These are phyloP conservation scores for Dicycla oo DNA, from an alignment of 2,888 invertebrate genomes.

Conservation along the genomic window DNA sequence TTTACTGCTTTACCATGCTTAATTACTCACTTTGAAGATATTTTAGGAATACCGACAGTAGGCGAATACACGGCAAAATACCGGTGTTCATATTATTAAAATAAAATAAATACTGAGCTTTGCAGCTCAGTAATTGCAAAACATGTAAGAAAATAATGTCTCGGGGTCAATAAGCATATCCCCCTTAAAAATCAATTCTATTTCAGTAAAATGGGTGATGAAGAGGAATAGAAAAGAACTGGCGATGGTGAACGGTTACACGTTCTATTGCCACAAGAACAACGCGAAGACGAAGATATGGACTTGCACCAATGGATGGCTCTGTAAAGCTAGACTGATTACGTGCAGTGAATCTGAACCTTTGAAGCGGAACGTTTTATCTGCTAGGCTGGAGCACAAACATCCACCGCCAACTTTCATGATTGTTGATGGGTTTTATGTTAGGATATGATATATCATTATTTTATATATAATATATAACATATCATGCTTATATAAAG, in stretches of 20 bases:
- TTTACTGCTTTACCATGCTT: neutral
- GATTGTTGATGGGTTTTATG: constrained; percentile 63
- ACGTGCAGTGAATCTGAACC: constrained; percentile 39
- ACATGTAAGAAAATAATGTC: neutral
- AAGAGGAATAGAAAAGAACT: constrained; percentile 66
- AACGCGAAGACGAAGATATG: constrained; percentile 63
- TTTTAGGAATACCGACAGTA: neutral
- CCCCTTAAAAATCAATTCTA: neutral
- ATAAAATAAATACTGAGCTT: neutral
- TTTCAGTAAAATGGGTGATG: constrained; percentile 62
- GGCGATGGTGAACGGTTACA: constrained; percentile 68
- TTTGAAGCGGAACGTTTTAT: constrained; percentile 33
- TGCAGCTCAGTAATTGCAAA: neutral
- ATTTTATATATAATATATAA: too few relatives aligned
- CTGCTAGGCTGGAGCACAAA: constrained; percentile 82
- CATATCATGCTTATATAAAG: too few relatives aligned
- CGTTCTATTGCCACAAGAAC: constrained; percentile 66
- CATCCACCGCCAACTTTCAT: constrained; percentile 74
- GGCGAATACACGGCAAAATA: neutral
- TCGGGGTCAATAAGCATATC: too few relatives aligned
- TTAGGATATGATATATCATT: constrained; percentile 58
- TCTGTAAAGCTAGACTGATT: constrained; percentile 69
- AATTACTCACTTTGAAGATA: neutral
- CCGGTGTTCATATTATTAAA: neutral
- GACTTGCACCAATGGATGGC: constrained; percentile 71